These are phyloP conservation scores for Torymus texanus DNA, from an alignment of 2,888 invertebrate genomes.

Conservation along the genomic window DNA sequence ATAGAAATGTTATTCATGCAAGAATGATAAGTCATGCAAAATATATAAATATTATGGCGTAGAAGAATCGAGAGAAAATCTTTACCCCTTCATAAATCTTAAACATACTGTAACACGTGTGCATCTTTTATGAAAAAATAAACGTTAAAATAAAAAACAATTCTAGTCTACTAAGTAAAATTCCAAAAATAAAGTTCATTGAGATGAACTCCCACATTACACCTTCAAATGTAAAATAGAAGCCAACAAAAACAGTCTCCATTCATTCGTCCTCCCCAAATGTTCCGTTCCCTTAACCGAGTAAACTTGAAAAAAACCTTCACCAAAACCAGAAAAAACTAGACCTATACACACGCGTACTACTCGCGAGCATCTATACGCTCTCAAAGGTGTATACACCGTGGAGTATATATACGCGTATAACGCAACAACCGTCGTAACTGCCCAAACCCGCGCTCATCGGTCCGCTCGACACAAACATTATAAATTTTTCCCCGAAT, in stretches of 20 bases:
- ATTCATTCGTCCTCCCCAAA: too few species aligned
- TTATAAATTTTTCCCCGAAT: slow-evolving; percentile 44
- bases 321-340: too few species aligned
- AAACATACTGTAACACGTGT: too few species aligned
- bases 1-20: neutral
- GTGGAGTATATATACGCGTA: too few species aligned
- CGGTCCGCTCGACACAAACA: slow-evolving; percentile 13
- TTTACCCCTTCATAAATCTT: neutral
- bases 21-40: slow-evolving; percentile 16
- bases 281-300: too few species aligned
- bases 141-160: neutral
- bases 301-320: too few species aligned
- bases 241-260: too few species aligned
- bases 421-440: slow-evolving; percentile 11
- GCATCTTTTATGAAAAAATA: neutral
- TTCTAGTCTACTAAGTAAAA: neutral
- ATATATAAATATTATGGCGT: neutral
- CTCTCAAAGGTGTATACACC: too few species aligned
- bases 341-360: too few species aligned
- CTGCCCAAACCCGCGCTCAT: slow-evolving; percentile 10
- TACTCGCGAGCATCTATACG: too few species aligned
- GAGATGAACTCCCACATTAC: neutral
- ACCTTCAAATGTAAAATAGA: slow-evolving; percentile 10
- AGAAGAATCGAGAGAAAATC: slow-evolving; percentile 16
- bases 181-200: neutral